Evolutionary conservation across 2,113 vertebrate genomes (phyloP).

Genomic region (Crotalus viridis): DNA sequence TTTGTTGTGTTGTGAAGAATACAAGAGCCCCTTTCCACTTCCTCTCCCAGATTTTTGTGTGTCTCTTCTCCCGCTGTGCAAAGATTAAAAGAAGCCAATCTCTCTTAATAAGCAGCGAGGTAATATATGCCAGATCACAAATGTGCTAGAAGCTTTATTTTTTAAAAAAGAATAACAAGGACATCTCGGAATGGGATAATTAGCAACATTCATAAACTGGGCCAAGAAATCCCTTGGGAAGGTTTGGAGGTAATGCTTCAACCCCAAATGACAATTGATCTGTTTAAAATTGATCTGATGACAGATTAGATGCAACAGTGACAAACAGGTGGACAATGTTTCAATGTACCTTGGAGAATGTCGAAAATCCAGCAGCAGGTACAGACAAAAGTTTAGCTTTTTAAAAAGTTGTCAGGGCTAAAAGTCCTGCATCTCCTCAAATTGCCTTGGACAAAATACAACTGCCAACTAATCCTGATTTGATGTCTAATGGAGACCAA

Average conservation of each 20-base stretch:
- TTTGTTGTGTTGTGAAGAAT: not conserved
- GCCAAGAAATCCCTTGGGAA: conserved; percentile 6
- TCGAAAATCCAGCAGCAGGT: not conserved
- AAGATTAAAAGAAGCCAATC: conserved; percentile 25
- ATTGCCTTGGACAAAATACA: not conserved
- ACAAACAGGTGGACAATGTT: not conserved
- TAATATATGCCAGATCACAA: not conserved
- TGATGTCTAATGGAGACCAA: not conserved
- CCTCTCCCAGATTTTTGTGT: not conserved
- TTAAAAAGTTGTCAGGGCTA: not conserved
- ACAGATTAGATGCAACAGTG: not conserved
- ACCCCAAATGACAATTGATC: not conserved
- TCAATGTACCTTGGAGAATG: not conserved
- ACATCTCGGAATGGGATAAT: conserved; percentile 40
- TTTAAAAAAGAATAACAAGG: not conserved
- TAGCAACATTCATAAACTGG: conserved; percentile 43
- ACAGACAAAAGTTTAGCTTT: not conserved
- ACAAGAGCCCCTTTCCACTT: not conserved
- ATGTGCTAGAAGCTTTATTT: not conserved
- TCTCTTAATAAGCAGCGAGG: not conserved
- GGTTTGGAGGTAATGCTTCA: not conserved
- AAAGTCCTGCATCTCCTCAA: not conserved
- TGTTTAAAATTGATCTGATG: not conserved
- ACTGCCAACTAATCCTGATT: not conserved
- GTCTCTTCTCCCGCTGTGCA: not conserved